Conservation (phyloP, 2,797 vertebrate species). For the Tamandua tetradactyla region DNA sequence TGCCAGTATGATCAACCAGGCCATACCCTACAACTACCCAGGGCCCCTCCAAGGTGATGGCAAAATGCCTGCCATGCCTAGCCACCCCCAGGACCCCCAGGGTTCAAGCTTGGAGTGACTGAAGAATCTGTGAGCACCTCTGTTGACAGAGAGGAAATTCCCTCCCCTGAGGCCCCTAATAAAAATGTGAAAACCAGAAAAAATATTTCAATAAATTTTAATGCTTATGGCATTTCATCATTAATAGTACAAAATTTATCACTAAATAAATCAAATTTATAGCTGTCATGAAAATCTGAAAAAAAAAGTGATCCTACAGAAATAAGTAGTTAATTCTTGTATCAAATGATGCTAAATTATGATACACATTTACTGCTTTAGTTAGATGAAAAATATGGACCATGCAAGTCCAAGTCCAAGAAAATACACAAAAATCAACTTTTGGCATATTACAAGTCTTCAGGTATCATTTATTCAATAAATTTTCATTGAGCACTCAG, state of each 20-base stretch:
- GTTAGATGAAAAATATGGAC: not conserved
- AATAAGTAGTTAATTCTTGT: not conserved
- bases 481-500: not conserved
- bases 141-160: not conserved
- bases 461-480: not conserved
- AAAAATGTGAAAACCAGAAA: not conserved
- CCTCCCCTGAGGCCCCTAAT: not conserved
- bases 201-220: not conserved
- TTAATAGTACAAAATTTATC: not conserved
- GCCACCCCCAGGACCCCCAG: slow-evolving; percentile 89
- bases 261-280: not conserved
- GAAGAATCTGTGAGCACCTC: slow-evolving; percentile 87
- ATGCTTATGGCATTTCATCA: not conserved
- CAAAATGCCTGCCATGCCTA: slow-evolving; percentile 90
- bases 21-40: slow-evolving; percentile 90
- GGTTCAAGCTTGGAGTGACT: slow-evolving; percentile 91
- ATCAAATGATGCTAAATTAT: not conserved
- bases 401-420: not conserved
- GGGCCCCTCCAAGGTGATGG: slow-evolving; percentile 93
- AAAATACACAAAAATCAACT: not conserved
- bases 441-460: not conserved
- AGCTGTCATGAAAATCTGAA: not conserved
- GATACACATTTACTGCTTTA: not conserved
- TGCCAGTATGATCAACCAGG: slow-evolving; percentile 85
- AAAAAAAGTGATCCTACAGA: not conserved